Evolutionary conservation across 2,888 invertebrate species (phyloP), one percentile per base, ranked within the genome.

Genomic region (Incurvaria masculella): DNA sequence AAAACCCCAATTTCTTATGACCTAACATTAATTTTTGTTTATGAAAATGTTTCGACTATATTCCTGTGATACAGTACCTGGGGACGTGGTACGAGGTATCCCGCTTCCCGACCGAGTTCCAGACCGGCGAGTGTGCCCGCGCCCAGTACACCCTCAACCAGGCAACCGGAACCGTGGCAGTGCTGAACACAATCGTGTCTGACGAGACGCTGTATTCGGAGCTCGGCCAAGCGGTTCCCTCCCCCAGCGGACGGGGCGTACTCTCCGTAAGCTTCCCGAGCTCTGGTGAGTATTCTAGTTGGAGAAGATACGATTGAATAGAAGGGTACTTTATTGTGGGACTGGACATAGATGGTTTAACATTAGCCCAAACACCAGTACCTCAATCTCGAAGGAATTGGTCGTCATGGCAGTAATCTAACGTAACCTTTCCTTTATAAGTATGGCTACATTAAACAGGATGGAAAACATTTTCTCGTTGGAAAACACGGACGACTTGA

Each of bases 21-120:
- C n/a, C n/a, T n/a, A n/a, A n/a, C n/a, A n/a, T n/a, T n/a, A n/a
- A n/a, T 6, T 16, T 38, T 26, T 48, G 21, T 39, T 43, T 33
- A 14, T 39, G 10, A 6, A 20, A 17, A 8, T 8, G 10, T 42
- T 8, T 42, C 17, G 20, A 42, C 17, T 19, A 14, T 17, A 46
- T 43, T 47, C n/a, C 38, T 54, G 57, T 8, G n/a, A n/a, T n/a
- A n/a, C 57, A 78, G 76, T 76, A 74, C 46, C n/a, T 58, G 2
- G 75, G 72, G 1, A 51, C 56, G 0, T 78, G 78, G 78, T 61
- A 68, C 45, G 75, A 76, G 57, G 53, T 65, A 2, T 60, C 68
- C 1, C 60, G 72, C 2, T 75, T 66, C 61, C 76, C 78, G 1
- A 72, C 72, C 4, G 63, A 63, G 14, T 48, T 69, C 0, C 69